Evolutionary conservation across 2,888 invertebrate genomes (phyloP).

Genomic region (Uropetala carovei): DNA sequence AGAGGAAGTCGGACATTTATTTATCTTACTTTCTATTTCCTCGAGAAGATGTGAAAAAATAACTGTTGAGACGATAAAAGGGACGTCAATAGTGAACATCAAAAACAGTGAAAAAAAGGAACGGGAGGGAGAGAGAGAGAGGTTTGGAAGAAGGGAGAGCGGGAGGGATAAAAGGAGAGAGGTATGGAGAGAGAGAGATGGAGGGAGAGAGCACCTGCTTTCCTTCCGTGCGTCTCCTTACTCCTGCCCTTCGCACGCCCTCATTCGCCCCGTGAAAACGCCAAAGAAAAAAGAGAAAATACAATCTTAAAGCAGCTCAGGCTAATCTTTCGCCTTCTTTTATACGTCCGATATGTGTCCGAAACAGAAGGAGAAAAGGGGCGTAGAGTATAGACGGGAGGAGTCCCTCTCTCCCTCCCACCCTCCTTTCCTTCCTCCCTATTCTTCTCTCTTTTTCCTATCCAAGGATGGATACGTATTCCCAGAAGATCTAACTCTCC

Average conservation of each 20-base stretch:
- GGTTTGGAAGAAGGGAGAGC: no score
- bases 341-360: slow-evolving; percentile 60
- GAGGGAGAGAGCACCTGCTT: no score
- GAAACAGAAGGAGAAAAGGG: slow-evolving; percentile 37
- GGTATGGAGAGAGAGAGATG: no score
- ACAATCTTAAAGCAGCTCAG: slow-evolving; percentile 48
- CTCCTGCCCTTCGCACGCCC: not conserved
- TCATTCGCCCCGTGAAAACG: not conserved
- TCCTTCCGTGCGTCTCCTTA: not conserved
- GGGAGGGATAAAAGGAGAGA: no score
- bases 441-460: not conserved
- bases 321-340: slow-evolving; percentile 59
- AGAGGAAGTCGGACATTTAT: not conserved
- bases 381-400: not conserved
- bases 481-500: slow-evolving; percentile 48
- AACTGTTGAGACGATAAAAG: slow-evolving; percentile 1
- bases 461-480: slow-evolving; percentile 42
- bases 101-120: not conserved
- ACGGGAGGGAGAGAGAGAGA: no score
- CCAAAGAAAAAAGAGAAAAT: not conserved
- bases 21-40: not conserved
- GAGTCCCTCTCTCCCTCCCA: not conserved
- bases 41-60: not conserved
- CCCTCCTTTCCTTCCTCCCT: not conserved
- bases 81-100: not conserved